Evolutionary conservation across 35 echinoderm and acorn worm genomes (phyloP).

Genomic region (Anneissia japonica): DNA sequence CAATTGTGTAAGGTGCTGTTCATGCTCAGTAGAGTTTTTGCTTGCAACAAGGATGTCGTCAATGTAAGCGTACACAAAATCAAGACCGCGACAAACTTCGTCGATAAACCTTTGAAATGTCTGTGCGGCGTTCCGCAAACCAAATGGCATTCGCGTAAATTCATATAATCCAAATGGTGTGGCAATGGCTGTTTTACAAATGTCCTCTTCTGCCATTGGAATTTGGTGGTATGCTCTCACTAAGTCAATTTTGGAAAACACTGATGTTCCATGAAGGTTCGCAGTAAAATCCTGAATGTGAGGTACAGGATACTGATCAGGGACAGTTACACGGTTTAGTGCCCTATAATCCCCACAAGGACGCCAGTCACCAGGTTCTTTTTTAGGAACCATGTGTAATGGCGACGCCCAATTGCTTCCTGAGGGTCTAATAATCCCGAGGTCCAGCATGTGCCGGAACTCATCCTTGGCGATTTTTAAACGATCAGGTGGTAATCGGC

Average conservation of each 20-base stretch:
- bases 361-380: conserved; percentile 23
- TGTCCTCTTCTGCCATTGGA: neutral
- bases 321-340: conserved; percentile 31
- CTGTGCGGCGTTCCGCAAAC: conserved; percentile 37
- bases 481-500: conserved; percentile 20
- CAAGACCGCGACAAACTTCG: conserved; percentile 8
- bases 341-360: conserved; percentile 34
- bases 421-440: conserved; percentile 41
- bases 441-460: conserved; percentile 46
- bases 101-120: conserved; percentile 60
- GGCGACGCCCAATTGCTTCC: conserved; percentile 47
- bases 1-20: neutral
- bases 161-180: conserved; percentile 35
- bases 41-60: conserved; percentile 6
- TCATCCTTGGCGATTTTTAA: conserved; percentile 27
- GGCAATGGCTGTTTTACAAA: conserved; percentile 27
- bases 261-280: conserved; percentile 4
- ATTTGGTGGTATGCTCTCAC: conserved; percentile 45
- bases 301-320: conserved; percentile 48
- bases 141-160: conserved; percentile 34
- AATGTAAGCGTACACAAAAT: conserved; percentile 24
- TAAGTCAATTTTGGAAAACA: conserved; percentile 56
- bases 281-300: conserved; percentile 48
- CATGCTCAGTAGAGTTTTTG: too few species aligned
- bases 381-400: conserved; percentile 49